Conservation (phyloP, 2,888 invertebrate species). For the Andrena camellia region DNA sequence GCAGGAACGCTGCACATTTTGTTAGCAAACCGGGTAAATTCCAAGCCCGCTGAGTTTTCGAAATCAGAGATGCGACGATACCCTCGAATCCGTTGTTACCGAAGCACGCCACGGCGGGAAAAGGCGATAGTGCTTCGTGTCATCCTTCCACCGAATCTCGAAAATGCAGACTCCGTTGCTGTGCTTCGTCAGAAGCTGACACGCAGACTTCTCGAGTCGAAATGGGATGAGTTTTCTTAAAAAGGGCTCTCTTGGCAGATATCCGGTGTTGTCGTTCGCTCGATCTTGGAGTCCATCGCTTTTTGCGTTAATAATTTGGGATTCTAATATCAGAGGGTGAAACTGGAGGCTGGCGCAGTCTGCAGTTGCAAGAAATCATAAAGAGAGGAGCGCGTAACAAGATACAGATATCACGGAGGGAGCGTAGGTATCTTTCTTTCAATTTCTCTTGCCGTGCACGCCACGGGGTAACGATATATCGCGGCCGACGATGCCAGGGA, state of each 20-base stretch:
- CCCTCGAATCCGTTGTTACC: slow-evolving; percentile 18
- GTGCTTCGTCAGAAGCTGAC: too few species aligned
- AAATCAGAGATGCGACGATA: slow-evolving; percentile 6
- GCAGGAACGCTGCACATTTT: neutral
- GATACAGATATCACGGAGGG: slow-evolving; percentile 4
- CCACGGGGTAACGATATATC: neutral
- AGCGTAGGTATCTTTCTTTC: neutral
- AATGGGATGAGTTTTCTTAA: neutral
- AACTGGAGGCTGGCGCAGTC: neutral
- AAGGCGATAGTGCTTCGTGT: neutral
- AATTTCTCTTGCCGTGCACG: neutral
- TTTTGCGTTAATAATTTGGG: too few species aligned
- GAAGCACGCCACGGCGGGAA: neutral
- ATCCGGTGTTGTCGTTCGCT: neutral
- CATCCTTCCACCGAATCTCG: neutral
- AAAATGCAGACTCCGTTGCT: too few species aligned
- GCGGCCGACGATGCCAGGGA: neutral
- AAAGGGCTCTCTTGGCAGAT: neutral
- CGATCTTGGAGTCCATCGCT: neutral
- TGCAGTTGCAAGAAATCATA: neutral
- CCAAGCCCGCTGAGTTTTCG: neutral
- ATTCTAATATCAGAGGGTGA: neutral
- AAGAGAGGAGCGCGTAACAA: neutral
- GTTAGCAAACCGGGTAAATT: neutral
- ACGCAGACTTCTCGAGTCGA: too few species aligned